phyloP scores from a whole-genome alignment of 1,140 invertebrate species.

The Daktulosphaira vitifoliae region DNA sequence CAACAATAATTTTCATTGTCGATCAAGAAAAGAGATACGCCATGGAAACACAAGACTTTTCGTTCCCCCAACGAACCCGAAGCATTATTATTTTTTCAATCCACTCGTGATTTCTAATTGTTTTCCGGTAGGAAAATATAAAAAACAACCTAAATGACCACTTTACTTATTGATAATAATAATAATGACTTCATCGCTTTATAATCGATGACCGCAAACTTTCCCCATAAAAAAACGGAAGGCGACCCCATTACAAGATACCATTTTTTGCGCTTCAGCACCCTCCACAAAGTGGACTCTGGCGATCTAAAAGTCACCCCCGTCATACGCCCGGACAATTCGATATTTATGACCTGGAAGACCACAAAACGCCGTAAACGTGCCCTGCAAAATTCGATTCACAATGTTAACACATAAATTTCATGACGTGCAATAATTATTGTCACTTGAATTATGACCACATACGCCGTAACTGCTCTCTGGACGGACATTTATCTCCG shows the following conservation, averaged over 20 bases:
- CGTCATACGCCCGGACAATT: not conserved
- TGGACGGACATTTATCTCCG: slow-evolving; percentile 27
- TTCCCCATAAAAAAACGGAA: not conserved
- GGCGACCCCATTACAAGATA: slow-evolving; percentile 2
- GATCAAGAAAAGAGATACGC: not conserved
- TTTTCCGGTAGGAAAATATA: slow-evolving; percentile 2
- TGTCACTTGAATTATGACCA: not conserved
- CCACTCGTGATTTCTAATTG: slow-evolving; percentile 14
- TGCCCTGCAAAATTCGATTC: slow-evolving; percentile 16
- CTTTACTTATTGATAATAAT: not conserved
- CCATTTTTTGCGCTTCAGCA: slow-evolving; percentile 17
- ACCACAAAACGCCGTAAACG: not conserved
- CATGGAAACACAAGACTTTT: no score
- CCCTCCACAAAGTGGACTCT: not conserved
- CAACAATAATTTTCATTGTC: slow-evolving; percentile 11
- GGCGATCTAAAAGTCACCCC: slow-evolving; percentile 9
- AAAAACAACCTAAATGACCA: not conserved
- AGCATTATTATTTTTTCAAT: not conserved
- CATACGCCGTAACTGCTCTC: not conserved
- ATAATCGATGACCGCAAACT: slow-evolving; percentile 30
- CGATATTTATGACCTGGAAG: slow-evolving; percentile 28
- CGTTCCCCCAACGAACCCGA: no score
- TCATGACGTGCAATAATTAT: slow-evolving; percentile 14
- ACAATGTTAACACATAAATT: slow-evolving; percentile 10
- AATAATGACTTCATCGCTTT: not conserved